These are phyloP conservation scores for Syngnathus scovelli DNA, from an alignment of 2,113 vertebrate species.

Conservation along the genomic window DNA sequence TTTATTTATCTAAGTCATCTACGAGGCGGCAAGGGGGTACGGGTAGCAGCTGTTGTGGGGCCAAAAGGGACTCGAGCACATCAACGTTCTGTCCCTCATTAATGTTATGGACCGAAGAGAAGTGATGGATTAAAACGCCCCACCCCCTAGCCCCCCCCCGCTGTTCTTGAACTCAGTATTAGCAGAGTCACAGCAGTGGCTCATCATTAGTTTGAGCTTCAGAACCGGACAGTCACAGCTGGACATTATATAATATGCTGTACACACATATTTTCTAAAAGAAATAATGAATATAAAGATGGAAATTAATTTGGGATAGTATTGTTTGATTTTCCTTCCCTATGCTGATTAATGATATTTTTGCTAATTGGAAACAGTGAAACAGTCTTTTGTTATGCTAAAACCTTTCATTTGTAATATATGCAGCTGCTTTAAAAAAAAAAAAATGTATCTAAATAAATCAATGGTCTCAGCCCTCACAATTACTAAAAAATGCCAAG, in stretches of 20 bases:
- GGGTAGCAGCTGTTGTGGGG: constrained; percentile 52
- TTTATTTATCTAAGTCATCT: constrained; percentile 60
- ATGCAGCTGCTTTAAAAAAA: background rate
- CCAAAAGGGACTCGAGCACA: constrained; percentile 26
- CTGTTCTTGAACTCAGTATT: constrained; percentile 9
- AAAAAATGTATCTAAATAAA: no score
- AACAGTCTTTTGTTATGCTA: background rate
- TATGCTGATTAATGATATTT: background rate
- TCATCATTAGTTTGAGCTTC: no score
- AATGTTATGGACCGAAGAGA: constrained; percentile 59
- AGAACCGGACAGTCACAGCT: no score
- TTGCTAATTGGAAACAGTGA: background rate
- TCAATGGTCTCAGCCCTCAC: background rate
- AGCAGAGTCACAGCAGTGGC: background rate
- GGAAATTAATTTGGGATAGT: background rate
- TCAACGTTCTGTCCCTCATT: constrained; percentile 55
- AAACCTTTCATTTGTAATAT: constrained; percentile 12
- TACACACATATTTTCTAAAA: background rate
- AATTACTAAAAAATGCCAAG: background rate
- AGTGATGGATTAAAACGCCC: constrained; percentile 51
- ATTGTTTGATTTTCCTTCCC: background rate
- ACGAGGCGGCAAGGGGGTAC: constrained; percentile 17
- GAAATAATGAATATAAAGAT: background rate
- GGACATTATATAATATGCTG: no score
- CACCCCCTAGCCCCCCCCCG: constrained; percentile 26